Evolutionary conservation across 2,888 invertebrate genomes (phyloP).

Genomic region (Stictocephala bisonia): DNA sequence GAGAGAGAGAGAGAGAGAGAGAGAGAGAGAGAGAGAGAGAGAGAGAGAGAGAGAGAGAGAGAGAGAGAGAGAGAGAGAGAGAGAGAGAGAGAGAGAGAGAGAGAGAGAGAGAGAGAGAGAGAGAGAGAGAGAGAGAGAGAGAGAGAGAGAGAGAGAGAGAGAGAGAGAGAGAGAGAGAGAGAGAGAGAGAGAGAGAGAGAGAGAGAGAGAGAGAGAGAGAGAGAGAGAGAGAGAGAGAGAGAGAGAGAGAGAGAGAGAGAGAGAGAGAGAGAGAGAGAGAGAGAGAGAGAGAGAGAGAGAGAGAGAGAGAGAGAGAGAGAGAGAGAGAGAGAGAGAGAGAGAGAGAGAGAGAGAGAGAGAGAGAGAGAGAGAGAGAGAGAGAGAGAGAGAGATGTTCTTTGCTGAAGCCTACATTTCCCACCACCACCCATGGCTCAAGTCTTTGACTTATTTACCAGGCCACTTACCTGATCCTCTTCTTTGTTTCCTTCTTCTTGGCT

Average conservation of each 20-base stretch:
- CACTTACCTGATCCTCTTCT: no score
- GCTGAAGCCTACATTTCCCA: no score
- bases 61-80: background rate
- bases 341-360: background rate
- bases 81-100: background rate
- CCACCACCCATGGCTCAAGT: no score
- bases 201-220: background rate
- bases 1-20: background rate
- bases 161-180: background rate
- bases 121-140: background rate
- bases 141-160: background rate
- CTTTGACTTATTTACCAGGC: no score
- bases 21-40: background rate
- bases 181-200: background rate
- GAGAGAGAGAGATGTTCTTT: no score
- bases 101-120: background rate
- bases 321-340: background rate
- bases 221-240: background rate
- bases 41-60: background rate
- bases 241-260: background rate
- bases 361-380: background rate
- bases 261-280: background rate
- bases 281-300: background rate
- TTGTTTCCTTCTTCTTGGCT: no score
- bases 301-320: no score